Percentiles rank a stretch among this genome's conserved stretches.
phyloP scores from a whole-genome alignment of 2,113 vertebrate species.

The Rattus norvegicus region GRCr8 NC_086019.1:91701501-91702000 shows the following conservation, averaged over 20 bases:
- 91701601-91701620: neutral
- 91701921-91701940: neutral
- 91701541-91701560: neutral
- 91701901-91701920: neutral
- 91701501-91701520: neutral
- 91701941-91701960: neutral
- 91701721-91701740: neutral
- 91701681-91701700: neutral
- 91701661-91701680: neutral
- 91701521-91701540: neutral
- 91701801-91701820: neutral
- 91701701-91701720: neutral
- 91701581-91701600: neutral
- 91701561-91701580: neutral
- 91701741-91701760: constrained; percentile 27
- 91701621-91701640: neutral
- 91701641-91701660: neutral
- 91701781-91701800: neutral
- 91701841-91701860: neutral
- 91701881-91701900: neutral
- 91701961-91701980: neutral
- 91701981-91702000: neutral
- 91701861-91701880: neutral
- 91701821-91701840: neutral
- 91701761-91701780: neutral